Percentiles rank a stretch among this genome's conserved stretches.
phyloP scores from a whole-genome alignment of 2,888 invertebrate genomes.

The Heteromyza rotundicornis region DNA sequence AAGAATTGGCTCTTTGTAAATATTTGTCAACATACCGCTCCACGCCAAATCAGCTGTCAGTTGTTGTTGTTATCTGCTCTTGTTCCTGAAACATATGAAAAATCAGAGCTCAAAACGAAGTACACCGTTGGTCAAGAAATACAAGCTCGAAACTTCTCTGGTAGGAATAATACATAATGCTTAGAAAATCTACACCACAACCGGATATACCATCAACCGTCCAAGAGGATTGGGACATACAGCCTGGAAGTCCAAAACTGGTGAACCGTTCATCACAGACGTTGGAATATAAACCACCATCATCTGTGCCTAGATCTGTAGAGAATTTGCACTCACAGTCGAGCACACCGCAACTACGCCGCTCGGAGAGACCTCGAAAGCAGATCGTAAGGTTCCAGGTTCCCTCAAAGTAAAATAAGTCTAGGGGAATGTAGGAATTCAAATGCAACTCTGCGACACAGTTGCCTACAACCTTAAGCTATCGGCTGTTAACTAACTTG shows the following conservation, averaged over 20 bases:
- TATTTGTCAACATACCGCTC: constrained; percentile 18
- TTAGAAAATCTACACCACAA: not conserved
- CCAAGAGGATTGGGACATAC: not conserved
- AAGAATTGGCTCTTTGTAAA: constrained; percentile 5
- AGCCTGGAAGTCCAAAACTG: not conserved
- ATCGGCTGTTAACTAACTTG: too few species aligned
- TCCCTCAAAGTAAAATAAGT: not conserved
- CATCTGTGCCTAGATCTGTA: too few species aligned
- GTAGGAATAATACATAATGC: not conserved
- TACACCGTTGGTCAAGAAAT: too few species aligned
- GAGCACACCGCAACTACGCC: not conserved
- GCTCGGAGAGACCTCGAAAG: not conserved
- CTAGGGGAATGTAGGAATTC: constrained; percentile 2
- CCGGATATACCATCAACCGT: not conserved
- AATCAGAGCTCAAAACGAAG: too few species aligned
- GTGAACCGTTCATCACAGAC: not conserved
- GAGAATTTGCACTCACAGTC: not conserved
- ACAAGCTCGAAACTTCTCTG: too few species aligned
- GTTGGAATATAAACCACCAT: not conserved
- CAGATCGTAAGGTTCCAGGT: not conserved
- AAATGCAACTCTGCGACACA: too few species aligned
- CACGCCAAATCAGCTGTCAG: constrained; percentile 10
- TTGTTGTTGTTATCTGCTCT: not conserved
- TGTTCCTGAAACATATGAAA: not conserved
- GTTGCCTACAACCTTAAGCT: too few species aligned